Base-by-base conservation (phyloP, 2,888 invertebrate genomes). In the Lithodes maja region DNA sequence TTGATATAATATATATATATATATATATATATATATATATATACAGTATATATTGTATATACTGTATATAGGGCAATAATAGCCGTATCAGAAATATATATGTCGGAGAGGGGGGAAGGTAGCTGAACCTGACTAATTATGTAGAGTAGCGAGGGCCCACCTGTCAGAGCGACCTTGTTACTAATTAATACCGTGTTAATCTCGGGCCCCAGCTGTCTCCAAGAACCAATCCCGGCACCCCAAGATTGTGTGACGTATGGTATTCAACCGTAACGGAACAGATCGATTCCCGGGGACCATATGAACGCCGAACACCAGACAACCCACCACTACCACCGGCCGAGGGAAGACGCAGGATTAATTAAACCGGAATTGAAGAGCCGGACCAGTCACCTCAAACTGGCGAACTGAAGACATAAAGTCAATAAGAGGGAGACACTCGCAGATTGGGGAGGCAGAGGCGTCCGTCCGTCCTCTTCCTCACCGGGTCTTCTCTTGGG, bases 321-420 rank as follows among this genome's bases (percentile, higher is more conserved):
- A 52, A 2, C 33, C 33, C 33, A 33, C 33, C n/a, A 54, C 54
- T 52, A 3, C 2, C 52, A 3, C 49, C 12, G 9, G 54, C 33
- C n/a, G 9, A 9, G 78, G 85, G 55, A 85, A 75, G 85, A 85
- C 78, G 68, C 68, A 68, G 85, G 85, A 78, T 85, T 85, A 85
- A 85, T 85, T 85, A 85, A 85, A 85, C 49, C 50, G 85, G 69
- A 78, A 85, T 85, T 85, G 85, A 85, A 78, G 85, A 85, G 68
- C 78, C 77, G 78, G 55, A 68, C 61, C 78, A 78, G 85, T 85
- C 85, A 85, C 85, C 85, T 85, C 85, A 84, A 84, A 84, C 84
- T 84, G 77, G 84, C 84, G 54, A 84, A 33, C 84, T 84, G 84
- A 61, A 55, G 84, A 84, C 84, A 77, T 84, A 84, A 84, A 84